Conservation (phyloP, 1,140 invertebrate species). For the Notospermus geniculatus region DNA sequence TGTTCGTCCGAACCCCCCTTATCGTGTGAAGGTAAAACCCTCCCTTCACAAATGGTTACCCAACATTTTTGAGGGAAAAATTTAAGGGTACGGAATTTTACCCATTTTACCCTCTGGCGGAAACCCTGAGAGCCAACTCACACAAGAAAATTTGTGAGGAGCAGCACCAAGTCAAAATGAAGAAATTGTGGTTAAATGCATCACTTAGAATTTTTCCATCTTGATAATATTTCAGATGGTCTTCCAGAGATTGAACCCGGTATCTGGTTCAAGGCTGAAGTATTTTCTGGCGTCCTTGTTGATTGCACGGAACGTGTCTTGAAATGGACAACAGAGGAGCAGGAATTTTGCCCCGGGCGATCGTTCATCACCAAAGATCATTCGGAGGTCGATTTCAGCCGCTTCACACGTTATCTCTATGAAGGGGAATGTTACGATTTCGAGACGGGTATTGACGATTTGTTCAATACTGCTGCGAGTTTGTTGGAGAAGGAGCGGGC, state of each 20-base stretch:
- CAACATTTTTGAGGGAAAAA: too few relatives aligned
- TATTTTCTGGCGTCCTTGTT: not conserved
- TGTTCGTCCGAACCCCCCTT: too few relatives aligned
- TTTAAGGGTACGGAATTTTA: too few relatives aligned
- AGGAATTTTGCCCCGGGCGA: not conserved
- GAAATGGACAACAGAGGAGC: not conserved
- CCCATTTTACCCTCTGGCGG: too few relatives aligned
- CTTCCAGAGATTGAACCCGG: constrained; percentile 5
- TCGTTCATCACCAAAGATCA: not conserved
- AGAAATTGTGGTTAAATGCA: too few relatives aligned
- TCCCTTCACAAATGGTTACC: too few relatives aligned
- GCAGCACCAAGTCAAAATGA: too few relatives aligned
- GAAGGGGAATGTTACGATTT: not conserved
- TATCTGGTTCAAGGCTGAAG: constrained; percentile 6
- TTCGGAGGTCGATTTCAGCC: not conserved
- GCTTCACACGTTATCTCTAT: not conserved
- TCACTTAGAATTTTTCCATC: too few relatives aligned
- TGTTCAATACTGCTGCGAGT: not conserved
- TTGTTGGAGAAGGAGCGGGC: not conserved
- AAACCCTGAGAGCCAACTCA: too few relatives aligned
- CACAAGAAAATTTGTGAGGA: too few relatives aligned
- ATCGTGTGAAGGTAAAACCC: too few relatives aligned
- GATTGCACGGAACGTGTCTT: not conserved
- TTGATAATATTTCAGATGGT: not conserved
- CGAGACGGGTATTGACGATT: not conserved